These are phyloP conservation scores for Latrodectus elegans DNA, from an alignment of 2,888 invertebrate species.

Conservation along the genomic window DNA sequence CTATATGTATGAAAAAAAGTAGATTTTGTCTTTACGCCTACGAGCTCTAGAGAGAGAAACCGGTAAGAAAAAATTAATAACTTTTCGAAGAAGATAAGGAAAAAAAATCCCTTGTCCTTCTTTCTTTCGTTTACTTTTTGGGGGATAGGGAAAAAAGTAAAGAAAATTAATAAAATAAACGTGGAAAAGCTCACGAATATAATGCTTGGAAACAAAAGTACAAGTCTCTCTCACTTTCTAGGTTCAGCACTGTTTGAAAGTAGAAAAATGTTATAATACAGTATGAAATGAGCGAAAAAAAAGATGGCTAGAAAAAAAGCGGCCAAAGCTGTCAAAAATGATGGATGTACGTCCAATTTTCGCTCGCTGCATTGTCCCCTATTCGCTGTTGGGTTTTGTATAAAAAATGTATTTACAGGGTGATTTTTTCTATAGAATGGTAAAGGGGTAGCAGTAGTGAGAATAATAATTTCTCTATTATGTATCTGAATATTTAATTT, in stretches of 20 bases:
- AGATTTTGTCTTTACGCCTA: conserved; percentile 24
- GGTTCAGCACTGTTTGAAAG: conserved; percentile 32
- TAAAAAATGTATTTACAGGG: conserved; percentile 18
- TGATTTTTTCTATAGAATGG: not conserved
- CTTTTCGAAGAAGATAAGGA: conserved; percentile 19
- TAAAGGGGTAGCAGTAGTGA: not conserved
- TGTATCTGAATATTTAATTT: not conserved
- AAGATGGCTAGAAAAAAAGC: not conserved
- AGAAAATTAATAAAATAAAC: conserved; percentile 52
- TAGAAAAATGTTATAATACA: conserved; percentile 15
- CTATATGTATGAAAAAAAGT: not conserved
- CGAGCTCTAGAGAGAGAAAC: conserved; percentile 6
- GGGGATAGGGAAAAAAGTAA: conserved; percentile 5
- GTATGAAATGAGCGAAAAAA: not conserved
- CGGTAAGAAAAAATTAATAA: conserved; percentile 48
- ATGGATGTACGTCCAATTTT: conserved; percentile 63
- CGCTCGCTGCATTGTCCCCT: conserved; percentile 3
- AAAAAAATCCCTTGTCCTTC: conserved; percentile 16
- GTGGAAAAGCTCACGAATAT: conserved; percentile 6
- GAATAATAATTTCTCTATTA: conserved; percentile 15
- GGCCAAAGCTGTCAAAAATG: conserved; percentile 58
- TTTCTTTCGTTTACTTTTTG: not conserved
- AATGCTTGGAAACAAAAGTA: conserved; percentile 25
- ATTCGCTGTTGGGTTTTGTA: conserved; percentile 28
- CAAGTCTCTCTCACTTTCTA: conserved; percentile 17